These are phyloP conservation scores for Entelurus aequoreus DNA, from an alignment of 2,113 vertebrate genomes.

Conservation along the genomic window DNA sequence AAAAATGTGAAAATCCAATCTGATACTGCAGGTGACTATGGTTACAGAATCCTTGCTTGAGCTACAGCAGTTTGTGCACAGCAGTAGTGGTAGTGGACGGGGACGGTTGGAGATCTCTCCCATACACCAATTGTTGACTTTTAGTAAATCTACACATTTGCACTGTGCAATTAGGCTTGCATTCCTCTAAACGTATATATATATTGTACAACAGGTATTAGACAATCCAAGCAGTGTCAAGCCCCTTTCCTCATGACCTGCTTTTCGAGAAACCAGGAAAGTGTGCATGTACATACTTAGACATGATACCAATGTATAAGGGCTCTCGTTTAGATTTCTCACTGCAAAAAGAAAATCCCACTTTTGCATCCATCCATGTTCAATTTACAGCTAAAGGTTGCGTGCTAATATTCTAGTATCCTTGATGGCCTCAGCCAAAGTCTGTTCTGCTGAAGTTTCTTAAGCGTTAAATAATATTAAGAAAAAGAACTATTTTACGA, in stretches of 20 bases:
- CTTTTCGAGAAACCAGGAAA: not conserved
- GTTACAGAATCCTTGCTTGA: too few relatives aligned
- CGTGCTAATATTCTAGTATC: not conserved
- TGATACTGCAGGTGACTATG: too few relatives aligned
- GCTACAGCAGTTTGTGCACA: too few relatives aligned
- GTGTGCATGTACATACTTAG: not conserved
- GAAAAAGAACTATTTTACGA: not conserved
- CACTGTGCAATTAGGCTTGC: too few relatives aligned
- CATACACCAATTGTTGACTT: too few relatives aligned
- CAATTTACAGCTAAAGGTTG: not conserved
- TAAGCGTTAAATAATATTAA: not conserved
- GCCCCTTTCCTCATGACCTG: slow-evolving; percentile 10
- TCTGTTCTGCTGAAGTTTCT: not conserved
- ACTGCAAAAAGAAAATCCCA: not conserved
- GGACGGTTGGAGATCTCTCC: too few relatives aligned
- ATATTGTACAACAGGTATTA: not conserved
- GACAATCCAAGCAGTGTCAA: slow-evolving; percentile 48
- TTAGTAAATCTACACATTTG: too few relatives aligned
- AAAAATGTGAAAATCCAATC: too few relatives aligned
- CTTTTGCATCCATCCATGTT: not conserved
- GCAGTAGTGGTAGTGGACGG: too few relatives aligned
- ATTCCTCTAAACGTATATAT: too few relatives aligned
- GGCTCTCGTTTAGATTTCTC: slow-evolving; percentile 30
- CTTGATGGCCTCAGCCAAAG: slow-evolving; percentile 14
- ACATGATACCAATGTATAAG: slow-evolving; percentile 27